Base-by-base conservation (phyloP, 2,113 vertebrate species). In the Pampusana beccarii region DNA sequence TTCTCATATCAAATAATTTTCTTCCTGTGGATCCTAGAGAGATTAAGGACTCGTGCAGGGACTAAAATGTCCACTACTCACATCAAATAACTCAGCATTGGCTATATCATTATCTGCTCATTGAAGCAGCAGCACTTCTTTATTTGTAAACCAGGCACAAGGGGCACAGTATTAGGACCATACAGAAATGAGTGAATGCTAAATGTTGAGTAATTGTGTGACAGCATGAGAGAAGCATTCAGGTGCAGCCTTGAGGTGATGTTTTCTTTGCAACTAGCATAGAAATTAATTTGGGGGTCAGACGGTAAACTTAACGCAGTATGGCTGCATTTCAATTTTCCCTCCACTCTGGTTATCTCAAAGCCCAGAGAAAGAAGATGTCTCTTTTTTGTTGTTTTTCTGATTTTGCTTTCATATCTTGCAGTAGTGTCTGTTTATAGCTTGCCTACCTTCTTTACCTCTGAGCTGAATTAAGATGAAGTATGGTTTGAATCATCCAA, bases 1-100 rank as follows among this genome's bases (percentile, higher is more conserved):
- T 94, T 97, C 85, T 97, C 73, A 66, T 97, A 98, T 98, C 95
- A 97, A 97, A 98, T 98, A 91, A 95, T 96, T 98, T 97, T 92
- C 93, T 92, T 98, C 95, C 91, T 71, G 69, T 88, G 96, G 92
- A 97, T 97, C 96, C 97, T 91, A 91, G 92, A 85, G 95, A 98
- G 96, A 98, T 98, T 95, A 97, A 93, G 96, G 90, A 94, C 86
- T 95, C 40, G 21, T 73, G 57, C 51, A 84, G 91, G 28, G 75
- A 96, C 94, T 91, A 85, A 95, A 95, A 93, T 82, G 96, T 92
- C 97, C 96, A 97, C 86, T 74, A 66, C 62, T 93, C 84, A 86
- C 73, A 95, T 64, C 72, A 96, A 87, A 51, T 82, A 90, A 42
- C 95, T 93, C 94, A 86, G 75, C 88, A 93, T 36, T 96, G 66